Evolutionary conservation across 2,797 vertebrate species (phyloP).

Genomic region (Sebastes hopkinsi): DNA sequence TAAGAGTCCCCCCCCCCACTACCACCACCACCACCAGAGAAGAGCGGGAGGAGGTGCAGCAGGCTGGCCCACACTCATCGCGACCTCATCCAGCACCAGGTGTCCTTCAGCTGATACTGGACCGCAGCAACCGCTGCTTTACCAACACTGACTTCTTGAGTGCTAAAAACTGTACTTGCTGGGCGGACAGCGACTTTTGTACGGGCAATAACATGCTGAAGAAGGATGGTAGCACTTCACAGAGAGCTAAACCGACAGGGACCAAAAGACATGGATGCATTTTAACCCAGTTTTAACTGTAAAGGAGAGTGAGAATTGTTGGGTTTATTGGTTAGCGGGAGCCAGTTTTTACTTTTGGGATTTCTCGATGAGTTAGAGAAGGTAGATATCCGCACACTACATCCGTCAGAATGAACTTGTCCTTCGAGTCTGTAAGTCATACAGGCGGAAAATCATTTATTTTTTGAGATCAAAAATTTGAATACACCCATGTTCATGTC

Average conservation of each 20-base stretch:
- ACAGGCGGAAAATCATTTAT: constrained; percentile 74
- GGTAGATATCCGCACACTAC: constrained; percentile 60
- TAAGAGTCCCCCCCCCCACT: constrained; percentile 47
- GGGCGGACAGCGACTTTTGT: constrained; percentile 52
- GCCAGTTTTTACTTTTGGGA: constrained; percentile 27
- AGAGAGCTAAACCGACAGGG: constrained; percentile 83
- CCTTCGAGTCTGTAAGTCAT: constrained; percentile 65
- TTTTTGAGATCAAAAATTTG: constrained; percentile 85
- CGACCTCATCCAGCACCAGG: constrained; percentile 79
- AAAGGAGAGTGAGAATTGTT: constrained; percentile 23
- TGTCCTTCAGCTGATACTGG: constrained; percentile 81
- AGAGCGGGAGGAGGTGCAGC: constrained; percentile 61
- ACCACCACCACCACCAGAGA: constrained; percentile 12
- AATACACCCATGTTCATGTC: constrained; percentile 81
- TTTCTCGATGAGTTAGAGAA: constrained; percentile 18
- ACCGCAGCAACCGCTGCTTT: constrained; percentile 67
- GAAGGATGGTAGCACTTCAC: constrained; percentile 86
- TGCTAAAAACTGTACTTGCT: constrained; percentile 51
- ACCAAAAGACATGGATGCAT: constrained; percentile 88
- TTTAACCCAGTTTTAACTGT: constrained; percentile 73
- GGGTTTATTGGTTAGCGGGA: constrained; percentile 13
- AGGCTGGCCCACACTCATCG: constrained; percentile 70
- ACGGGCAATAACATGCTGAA: constrained; percentile 77
- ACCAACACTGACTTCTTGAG: constrained; percentile 56
- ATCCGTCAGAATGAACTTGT: constrained; percentile 69